These are phyloP conservation scores for Lasiurus borealis DNA, from an alignment of 2,113 vertebrate species.

Conservation along the genomic window DNA sequence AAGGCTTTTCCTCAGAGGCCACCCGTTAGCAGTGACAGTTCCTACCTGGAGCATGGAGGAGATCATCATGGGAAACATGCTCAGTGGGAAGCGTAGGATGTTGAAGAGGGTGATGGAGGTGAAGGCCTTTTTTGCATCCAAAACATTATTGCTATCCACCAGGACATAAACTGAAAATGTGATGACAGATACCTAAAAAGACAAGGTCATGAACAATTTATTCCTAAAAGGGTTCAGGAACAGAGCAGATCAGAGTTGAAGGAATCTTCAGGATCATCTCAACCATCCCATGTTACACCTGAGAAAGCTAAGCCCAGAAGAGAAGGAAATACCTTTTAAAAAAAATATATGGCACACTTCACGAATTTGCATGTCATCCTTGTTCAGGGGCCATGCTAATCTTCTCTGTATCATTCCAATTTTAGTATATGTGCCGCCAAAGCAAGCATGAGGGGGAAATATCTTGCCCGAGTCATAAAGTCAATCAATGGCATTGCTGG, in stretches of 20 bases:
- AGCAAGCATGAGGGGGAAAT: background rate
- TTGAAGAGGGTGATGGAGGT: conserved; percentile 97
- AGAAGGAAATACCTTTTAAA: background rate
- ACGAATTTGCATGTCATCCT: no score
- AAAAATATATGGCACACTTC: no score
- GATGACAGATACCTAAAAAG: conserved; percentile 92
- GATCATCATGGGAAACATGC: conserved; percentile 92
- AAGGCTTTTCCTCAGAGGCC: background rate
- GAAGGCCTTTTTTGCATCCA: conserved; percentile 95
- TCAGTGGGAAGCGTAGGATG: conserved; percentile 94
- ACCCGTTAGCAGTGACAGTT: background rate
- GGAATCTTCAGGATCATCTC: background rate
- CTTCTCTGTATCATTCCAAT: no score
- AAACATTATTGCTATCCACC: conserved; percentile 89
- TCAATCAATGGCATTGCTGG: background rate
- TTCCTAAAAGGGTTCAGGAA: background rate
- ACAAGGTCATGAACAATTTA: background rate
- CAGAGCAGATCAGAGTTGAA: background rate
- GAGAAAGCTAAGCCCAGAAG: background rate
- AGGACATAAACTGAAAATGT: conserved; percentile 93
- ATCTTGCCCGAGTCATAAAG: background rate
- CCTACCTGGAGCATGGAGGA: conserved; percentile 92
- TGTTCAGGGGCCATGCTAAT: no score
- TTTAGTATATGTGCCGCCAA: no score
- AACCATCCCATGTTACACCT: background rate